Base-by-base conservation (phyloP, 2,113 vertebrate genomes). In the Microcebus jonahi region DNA sequence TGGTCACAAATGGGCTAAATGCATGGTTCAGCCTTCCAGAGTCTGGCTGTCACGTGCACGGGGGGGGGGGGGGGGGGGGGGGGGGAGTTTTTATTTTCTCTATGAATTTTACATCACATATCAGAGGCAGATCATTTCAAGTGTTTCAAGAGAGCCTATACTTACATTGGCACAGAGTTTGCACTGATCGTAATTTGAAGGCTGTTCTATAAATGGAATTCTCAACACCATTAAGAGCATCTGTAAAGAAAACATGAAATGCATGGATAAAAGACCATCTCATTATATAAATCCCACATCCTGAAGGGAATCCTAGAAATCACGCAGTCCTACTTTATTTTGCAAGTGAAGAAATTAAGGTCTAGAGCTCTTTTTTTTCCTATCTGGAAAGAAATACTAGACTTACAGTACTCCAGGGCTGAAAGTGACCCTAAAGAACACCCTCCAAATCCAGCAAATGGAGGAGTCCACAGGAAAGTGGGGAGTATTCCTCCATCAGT, bases 111-210 rank as follows among this genome's bases (percentile, higher is more conserved):
- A 34, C 14, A 65, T 55, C 15, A 42, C 17, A 63, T 1, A 14
- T 50, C 45, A 57, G 34, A 10, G 13, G 36, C 53, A 42, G 13
- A 65, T 63, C 86, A 82, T 79, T 65, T 79, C 12, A 61, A 86
- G 27, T 14, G 10, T 55, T 79, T 25, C 50, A 50, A 31, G 29
- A 80, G 13, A 48, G 18, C 48, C 87, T 76, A n/a, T 91, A 98
- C 99, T 99, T 91, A 99, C 99, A 87, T 27, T 99, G 98, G 92
- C 99, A 99, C 67, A 98, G 98, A 94, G 96, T 99, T 98, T 99
- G 99, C 80, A 99, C 94, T 3, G 98, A 98, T 63, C 87, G 88
- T 5, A 99, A 98, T 97, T 99, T 99, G 96, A 99, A 94, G 39
- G 99, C 98, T 7, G 98, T 99, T 98, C 99, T 98, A 95, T 99